Base-by-base conservation (phyloP, 1,140 invertebrate species). In the Drosophila ogumai region DNA sequence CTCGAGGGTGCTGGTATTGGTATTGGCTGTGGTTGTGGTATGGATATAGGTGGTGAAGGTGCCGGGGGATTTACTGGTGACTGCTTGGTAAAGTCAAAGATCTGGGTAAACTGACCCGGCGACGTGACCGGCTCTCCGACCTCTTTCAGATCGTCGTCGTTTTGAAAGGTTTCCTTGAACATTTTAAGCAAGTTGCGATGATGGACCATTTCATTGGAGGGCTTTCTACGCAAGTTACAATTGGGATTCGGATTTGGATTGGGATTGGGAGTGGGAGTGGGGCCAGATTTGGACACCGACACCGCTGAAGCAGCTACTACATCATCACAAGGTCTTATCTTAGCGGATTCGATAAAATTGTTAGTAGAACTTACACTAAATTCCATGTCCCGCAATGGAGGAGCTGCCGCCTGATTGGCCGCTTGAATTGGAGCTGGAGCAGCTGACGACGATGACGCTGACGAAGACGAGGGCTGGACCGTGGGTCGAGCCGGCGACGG, bases 361-460 rank as follows among this genome's bases (percentile, higher is more conserved):
- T 92, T 91, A 92, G 91, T 92, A 90, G 85, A 91, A 92, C 91
- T 92, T 92, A 92, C 91, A 92, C 91, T 92, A 92, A 91, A 92
- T 87, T 92, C 91, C 85, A 92, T 91, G 71, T 91, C 86, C 69
- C 86, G 75, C 47, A 77, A 68, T 31, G 74, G 74, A 68, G 74
- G 74, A 76, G 73, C 56, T 49, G 79, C 67, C 67, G 61, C 36
- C n/a, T 52, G 66, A 43, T 52, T 69, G 63, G 69, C 75, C 52
- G 76, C 73, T 52, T 65, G 66, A 19, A 69, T 34, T 44, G 82
- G 31, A 38, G 43, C 57, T 59, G 69, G 50, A 57, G 76, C 65
- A 32, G 60, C 22, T 32, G 43, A 32, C 25, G 60, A 2, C 47
- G 67, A 40, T 41, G 65, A 52, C 44, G n/a, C 36, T 36, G 43